Conservation (phyloP, 1,140 invertebrate genomes). For the Caenorhabditis latens region DNA sequence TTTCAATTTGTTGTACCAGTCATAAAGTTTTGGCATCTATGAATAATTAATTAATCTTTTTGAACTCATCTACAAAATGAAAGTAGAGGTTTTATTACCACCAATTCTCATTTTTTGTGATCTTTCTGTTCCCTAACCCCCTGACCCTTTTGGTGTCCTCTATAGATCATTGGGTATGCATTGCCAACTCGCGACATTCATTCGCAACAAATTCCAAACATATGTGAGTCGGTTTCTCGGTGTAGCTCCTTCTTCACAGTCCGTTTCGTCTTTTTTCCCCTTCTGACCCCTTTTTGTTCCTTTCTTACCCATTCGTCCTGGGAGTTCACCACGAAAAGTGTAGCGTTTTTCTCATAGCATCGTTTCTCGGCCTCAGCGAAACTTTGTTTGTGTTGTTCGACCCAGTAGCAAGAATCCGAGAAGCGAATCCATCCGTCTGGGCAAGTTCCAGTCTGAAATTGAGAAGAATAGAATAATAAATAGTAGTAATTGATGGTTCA, state of each 20-base stretch:
- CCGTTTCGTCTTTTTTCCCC: conserved; percentile 2
- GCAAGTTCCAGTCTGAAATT: conserved; percentile 13
- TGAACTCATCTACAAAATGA: background rate
- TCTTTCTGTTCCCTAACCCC: background rate
- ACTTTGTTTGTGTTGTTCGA: conserved; percentile 38
- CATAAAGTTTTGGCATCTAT: background rate
- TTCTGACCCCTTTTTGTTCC: background rate
- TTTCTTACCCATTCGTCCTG: conserved; percentile 48
- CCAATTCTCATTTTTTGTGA: background rate
- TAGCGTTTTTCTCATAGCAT: conserved; percentile 47
- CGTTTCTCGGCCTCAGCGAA: conserved; percentile 50
- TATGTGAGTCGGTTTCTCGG: conserved; percentile 15
- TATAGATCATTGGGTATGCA: conserved; percentile 54
- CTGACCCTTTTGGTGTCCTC: conserved; percentile 19
- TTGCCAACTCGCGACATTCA: conserved; percentile 37
- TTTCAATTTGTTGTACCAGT: background rate
- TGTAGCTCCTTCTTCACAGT: conserved; percentile 18
- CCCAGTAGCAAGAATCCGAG: conserved; percentile 46
- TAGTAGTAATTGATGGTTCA: background rate
- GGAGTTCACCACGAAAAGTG: conserved; percentile 42
- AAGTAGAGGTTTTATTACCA: background rate
- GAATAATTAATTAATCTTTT: background rate
- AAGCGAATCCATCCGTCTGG: conserved; percentile 43
- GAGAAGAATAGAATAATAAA: background rate
- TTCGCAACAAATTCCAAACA: conserved; percentile 54